Percentiles rank a stretch among this genome's conserved stretches.
These are phyloP conservation scores for Hippocampus mohnikei DNA, from an alignment of 2,113 vertebrate genomes.

Conservation along the genomic window DNA sequence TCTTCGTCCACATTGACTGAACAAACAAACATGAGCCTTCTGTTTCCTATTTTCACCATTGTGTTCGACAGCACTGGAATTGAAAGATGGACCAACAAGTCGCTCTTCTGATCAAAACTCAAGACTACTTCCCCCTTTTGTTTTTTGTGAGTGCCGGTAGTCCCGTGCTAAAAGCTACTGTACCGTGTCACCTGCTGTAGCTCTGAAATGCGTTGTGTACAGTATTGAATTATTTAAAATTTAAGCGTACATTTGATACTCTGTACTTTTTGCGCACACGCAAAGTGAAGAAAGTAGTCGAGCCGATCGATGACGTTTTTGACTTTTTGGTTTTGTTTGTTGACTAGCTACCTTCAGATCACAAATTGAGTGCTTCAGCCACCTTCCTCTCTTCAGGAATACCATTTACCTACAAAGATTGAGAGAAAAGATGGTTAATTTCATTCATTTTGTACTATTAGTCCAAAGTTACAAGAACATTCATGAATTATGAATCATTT, in stretches of 20 bases:
- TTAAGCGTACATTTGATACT: slow-evolving; percentile 70
- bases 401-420: slow-evolving; percentile 90
- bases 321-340: neutral
- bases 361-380: slow-evolving; percentile 90
- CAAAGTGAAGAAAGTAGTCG: slow-evolving; percentile 44
- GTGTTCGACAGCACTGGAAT: slow-evolving; percentile 28
- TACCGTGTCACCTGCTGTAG: slow-evolving; percentile 52
- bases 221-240: slow-evolving; percentile 79
- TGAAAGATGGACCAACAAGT: slow-evolving; percentile 39
- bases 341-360: slow-evolving; percentile 51
- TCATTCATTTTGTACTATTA: neutral
- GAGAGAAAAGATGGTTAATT: slow-evolving; percentile 20
- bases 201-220: slow-evolving; percentile 64
- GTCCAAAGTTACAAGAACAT: neutral
- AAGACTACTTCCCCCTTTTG: slow-evolving; percentile 15
- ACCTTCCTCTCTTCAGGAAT: slow-evolving; percentile 99
- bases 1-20: slow-evolving; percentile 38
- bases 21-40: neutral
- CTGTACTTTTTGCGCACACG: slow-evolving; percentile 38
- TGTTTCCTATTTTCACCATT: slow-evolving; percentile 16
- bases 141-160: slow-evolving; percentile 31
- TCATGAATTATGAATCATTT: neutral
- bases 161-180: slow-evolving; percentile 35
- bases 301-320: slow-evolving; percentile 15
- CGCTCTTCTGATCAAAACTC: slow-evolving; percentile 3